phyloP scores from a whole-genome alignment of 2,113 vertebrate genomes.

The Geococcyx californianus region DNA sequence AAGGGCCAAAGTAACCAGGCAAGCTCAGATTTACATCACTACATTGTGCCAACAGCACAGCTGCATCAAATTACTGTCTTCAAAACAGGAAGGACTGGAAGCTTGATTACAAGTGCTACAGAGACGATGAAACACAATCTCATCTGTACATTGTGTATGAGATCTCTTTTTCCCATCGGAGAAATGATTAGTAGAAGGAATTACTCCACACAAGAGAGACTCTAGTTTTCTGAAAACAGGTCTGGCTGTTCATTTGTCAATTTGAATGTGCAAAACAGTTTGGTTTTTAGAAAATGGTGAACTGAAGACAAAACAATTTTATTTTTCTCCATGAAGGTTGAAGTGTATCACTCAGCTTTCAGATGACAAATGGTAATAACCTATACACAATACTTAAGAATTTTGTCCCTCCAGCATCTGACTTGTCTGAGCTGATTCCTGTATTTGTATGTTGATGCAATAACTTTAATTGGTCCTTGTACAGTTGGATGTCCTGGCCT shows the following conservation, averaged over 20 bases:
- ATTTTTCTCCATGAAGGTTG: not conserved
- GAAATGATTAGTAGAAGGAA: not conserved
- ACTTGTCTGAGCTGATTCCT: not conserved
- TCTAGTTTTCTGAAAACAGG: not conserved
- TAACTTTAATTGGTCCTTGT: not conserved
- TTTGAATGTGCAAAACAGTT: not conserved
- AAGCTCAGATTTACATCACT: slow-evolving; percentile 33
- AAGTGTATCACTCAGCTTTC: not conserved
- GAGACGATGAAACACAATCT: not conserved
- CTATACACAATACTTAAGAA: not conserved
- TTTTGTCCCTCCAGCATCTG: not conserved
- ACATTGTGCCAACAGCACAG: not conserved
- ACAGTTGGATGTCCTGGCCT: not conserved
- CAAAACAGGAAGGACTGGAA: slow-evolving; percentile 47
- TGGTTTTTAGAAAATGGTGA: not conserved
- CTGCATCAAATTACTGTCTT: slow-evolving; percentile 55
- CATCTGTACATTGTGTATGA: not conserved
- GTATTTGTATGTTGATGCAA: not conserved
- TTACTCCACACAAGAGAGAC: not conserved
- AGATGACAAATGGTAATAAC: not conserved
- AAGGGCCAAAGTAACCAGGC: slow-evolving; percentile 20
- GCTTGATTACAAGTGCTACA: slow-evolving; percentile 43
- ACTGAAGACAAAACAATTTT: not conserved
- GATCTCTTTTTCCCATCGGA: not conserved
- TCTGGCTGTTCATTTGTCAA: not conserved